phyloP scores from a whole-genome alignment of 1,140 invertebrate genomes.

The Drosophila nigromelanica region DNA sequence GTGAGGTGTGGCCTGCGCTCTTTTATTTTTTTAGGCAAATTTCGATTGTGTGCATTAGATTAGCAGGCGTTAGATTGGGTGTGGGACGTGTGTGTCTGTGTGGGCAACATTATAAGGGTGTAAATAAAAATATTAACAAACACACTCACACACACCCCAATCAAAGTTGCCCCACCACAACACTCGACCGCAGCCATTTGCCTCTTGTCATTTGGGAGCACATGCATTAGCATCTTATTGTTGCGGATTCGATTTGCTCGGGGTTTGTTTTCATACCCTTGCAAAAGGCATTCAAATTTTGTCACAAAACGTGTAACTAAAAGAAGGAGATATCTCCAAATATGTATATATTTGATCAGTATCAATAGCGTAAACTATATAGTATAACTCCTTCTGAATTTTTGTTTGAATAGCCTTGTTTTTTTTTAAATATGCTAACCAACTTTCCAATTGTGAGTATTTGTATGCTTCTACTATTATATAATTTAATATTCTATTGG shows the following conservation, averaged over 20 bases:
- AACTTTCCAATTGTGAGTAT: too few species aligned
- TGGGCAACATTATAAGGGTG: conserved; percentile 63
- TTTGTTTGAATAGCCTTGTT: too few species aligned
- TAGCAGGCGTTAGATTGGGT: conserved; percentile 35
- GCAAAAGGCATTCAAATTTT: too few species aligned
- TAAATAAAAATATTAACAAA: conserved; percentile 79
- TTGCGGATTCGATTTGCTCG: conserved; percentile 45
- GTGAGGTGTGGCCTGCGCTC: conserved; percentile 42
- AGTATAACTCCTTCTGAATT: too few species aligned
- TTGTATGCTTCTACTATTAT: too few species aligned
- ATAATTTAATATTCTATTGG: too few species aligned
- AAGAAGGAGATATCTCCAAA: too few species aligned
- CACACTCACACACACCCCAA: conserved; percentile 38
- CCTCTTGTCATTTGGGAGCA: conserved; percentile 64
- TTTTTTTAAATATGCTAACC: too few species aligned
- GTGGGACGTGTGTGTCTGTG: conserved; percentile 17
- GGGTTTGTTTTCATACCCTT: conserved; percentile 12
- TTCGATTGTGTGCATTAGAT: conserved; percentile 68
- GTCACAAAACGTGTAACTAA: too few species aligned
- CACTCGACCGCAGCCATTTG: conserved; percentile 49
- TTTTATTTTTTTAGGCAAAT: conserved; percentile 72
- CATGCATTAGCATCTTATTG: conserved; percentile 68
- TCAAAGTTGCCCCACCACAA: conserved; percentile 22
- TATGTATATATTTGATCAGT: too few species aligned
- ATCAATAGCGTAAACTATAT: too few species aligned